Evolutionary conservation across 2,113 vertebrate species (phyloP), one percentile per base, ranked within the genome.

Genomic region (Odobenus rosmarus): DNA sequence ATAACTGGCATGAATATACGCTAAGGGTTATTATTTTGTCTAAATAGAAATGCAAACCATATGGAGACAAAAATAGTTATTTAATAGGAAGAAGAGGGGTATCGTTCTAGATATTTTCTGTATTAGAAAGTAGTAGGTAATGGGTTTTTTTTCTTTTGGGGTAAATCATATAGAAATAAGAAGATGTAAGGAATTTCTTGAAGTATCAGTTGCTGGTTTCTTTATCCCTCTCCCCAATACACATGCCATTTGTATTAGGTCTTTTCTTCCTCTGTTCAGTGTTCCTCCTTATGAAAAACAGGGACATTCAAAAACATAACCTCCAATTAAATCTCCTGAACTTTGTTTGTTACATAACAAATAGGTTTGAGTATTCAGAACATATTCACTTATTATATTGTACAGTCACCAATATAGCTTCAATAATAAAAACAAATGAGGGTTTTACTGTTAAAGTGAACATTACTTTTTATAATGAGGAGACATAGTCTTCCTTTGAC

Each of bases 371-470:
- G 61, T 49, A 74, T 84, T 55, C 62, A 74, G 86, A 84, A 51
- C 12, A 36, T 85, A 67, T 74, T 95, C n/a, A 82, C 83, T 74
- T 94, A 80, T 26, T 59, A 87, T 31, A 72, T 62, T 79, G n/a
- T 51, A 74, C 55, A 67, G 61, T 74, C 84, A 94, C 87, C 49
- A n/a, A 72, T 19, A 46, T 31, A 74, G 71, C 39, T 96, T 97
- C 84, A 76, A 86, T 88, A 91, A 93, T 91, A 95, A 96, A 97
- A 98, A 87, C 49, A 96, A 95, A 95, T 83, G 77, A 96, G 53
- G 62, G 24, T 24, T 95, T 95, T 84, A 59, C 90, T 94, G 77
- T 96, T 81, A 94, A 90, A 97, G 24, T 72, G 90, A 97, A 59
- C 79, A 84, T 97, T 95, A 69, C 71, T 96, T 96, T 93, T 96